Percentiles rank a stretch among this genome's conserved stretches.
These are phyloP conservation scores for Nephrotoma appendiculata DNA, from an alignment of 2,888 invertebrate species.

Conservation along the genomic window DNA sequence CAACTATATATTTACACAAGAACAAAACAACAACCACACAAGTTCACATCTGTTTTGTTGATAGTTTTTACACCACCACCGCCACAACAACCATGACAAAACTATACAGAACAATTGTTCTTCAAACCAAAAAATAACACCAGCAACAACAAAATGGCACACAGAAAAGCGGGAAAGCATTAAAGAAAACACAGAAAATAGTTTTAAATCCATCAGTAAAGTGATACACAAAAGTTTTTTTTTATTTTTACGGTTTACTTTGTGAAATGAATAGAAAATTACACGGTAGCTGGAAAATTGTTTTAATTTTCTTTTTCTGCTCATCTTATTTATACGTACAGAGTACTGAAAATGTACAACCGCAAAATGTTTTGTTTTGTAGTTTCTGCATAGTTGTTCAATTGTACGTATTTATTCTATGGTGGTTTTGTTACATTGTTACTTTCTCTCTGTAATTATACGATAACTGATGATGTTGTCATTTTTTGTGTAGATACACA, in stretches of 20 bases:
- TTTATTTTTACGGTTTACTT: neutral
- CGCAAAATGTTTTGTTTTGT: neutral
- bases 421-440: neutral
- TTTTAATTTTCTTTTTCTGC: neutral
- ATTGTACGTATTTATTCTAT: neutral
- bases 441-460: neutral
- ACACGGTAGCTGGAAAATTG: neutral
- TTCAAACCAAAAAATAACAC: neutral
- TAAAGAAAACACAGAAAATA: neutral
- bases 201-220: neutral
- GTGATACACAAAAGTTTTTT: neutral
- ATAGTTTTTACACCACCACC: neutral
- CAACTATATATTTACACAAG: neutral
- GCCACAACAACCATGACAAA: neutral
- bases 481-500: neutral
- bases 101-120: neutral
- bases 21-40: neutral
- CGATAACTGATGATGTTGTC: neutral
- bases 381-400: neutral
- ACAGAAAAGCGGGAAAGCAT: neutral
- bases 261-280: neutral
- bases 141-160: neutral
- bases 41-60: neutral
- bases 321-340: neutral
- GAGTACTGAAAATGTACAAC: neutral